Percentiles rank a stretch among this genome's conserved stretches.
phyloP scores from a whole-genome alignment of 2,888 invertebrate species.

The Serrognathus titanus region DNA sequence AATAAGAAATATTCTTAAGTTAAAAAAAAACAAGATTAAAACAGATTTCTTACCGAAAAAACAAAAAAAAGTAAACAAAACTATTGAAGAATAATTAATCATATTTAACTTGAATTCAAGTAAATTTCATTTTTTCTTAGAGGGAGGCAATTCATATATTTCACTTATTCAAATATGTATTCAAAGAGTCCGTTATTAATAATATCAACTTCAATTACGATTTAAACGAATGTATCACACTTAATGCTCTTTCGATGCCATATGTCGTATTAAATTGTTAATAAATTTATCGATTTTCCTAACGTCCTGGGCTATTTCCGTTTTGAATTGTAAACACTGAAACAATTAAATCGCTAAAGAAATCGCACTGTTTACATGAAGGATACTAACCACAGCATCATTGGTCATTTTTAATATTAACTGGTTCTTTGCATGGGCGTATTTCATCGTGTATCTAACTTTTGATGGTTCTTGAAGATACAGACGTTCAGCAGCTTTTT shows the following conservation, averaged over 20 bases:
- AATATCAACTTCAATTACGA: too few relatives aligned
- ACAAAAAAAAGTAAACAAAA: too few relatives aligned
- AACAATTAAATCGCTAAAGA: conserved; percentile 41
- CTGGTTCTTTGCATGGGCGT: conserved; percentile 82
- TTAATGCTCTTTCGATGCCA: conserved; percentile 68
- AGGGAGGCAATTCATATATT: too few relatives aligned
- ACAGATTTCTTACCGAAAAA: too few relatives aligned
- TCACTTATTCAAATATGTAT: too few relatives aligned
- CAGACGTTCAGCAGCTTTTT: conserved; percentile 90
- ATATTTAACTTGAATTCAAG: too few relatives aligned
- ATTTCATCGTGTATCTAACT: conserved; percentile 91
- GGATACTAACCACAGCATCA: conserved; percentile 73
- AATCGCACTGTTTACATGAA: too few relatives aligned
- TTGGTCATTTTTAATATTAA: conserved; percentile 91
- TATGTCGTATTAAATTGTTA: conserved; percentile 88
- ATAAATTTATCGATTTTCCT: conserved; percentile 94
- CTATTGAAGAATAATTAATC: too few relatives aligned
- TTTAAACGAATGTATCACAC: conserved; percentile 2
- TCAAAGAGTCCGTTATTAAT: too few relatives aligned
- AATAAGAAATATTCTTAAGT: too few relatives aligned
- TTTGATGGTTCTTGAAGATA: conserved; percentile 89
- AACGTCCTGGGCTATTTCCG: conserved; percentile 91
- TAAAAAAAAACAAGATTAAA: too few relatives aligned
- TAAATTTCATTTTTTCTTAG: too few relatives aligned
- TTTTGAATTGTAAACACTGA: conserved; percentile 92